These are phyloP conservation scores for Silurus asotus DNA, from an alignment of 2,113 vertebrate genomes.

Conservation along the genomic window DNA sequence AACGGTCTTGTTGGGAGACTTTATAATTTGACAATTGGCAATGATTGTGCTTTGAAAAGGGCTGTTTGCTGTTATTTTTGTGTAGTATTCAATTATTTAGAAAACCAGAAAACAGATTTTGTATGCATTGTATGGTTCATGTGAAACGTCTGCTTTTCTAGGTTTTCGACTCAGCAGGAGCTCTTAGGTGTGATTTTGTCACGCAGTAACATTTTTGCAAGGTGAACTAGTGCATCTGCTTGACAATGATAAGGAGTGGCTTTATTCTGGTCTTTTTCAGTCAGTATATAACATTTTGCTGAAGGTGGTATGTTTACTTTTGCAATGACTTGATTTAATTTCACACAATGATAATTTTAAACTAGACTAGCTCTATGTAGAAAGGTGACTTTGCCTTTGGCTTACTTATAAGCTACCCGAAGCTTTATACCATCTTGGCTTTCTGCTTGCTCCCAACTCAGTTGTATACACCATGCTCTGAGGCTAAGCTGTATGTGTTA, in stretches of 20 bases:
- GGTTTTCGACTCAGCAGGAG: not conserved
- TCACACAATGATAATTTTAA: slow-evolving; percentile 32
- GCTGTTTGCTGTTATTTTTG: not conserved
- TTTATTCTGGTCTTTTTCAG: not conserved
- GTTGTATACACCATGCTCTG: not conserved
- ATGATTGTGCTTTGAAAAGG: not conserved
- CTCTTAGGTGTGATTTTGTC: not conserved
- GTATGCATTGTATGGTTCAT: not conserved
- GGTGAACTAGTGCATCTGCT: not conserved
- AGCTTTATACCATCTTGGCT: slow-evolving; percentile 54
- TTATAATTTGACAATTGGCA: not conserved
- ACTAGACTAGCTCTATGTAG: slow-evolving; percentile 26
- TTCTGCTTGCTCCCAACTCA: not conserved
- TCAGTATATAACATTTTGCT: slow-evolving; percentile 43
- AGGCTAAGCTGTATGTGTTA: not conserved
- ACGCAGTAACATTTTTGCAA: not conserved
- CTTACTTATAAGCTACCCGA: slow-evolving; percentile 34
- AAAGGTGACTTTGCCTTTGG: slow-evolving; percentile 40
- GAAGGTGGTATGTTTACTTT: slow-evolving; percentile 29
- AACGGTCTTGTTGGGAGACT: not conserved
- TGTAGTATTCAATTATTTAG: not conserved
- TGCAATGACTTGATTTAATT: slow-evolving; percentile 34
- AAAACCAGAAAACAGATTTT: not conserved
- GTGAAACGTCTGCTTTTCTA: not conserved
- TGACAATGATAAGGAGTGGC: slow-evolving; percentile 1